phyloP scores from a whole-genome alignment of 2,888 invertebrate genomes.

The Tipula vernalis region DNA sequence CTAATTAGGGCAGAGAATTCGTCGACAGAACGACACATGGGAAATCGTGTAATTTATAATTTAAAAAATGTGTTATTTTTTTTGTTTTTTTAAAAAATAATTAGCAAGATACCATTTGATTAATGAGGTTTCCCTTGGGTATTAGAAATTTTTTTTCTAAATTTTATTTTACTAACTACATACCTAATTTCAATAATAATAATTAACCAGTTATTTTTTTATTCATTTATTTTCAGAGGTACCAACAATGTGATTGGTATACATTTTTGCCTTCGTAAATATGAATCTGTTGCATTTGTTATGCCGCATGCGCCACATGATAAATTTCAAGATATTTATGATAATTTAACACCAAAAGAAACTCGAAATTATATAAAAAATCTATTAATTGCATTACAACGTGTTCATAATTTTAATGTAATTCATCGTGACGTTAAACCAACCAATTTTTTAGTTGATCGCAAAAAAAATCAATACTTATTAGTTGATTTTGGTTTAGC shows the following conservation, averaged over 20 bases:
- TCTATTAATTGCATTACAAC: constrained; percentile 58
- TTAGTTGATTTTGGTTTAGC: constrained; percentile 86
- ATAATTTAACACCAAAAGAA: constrained; percentile 55
- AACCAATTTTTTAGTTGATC: constrained; percentile 78
- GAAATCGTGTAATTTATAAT: not conserved
- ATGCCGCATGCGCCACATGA: constrained; percentile 83
- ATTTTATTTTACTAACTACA: not conserved
- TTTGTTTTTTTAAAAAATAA: not conserved
- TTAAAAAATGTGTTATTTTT: not conserved
- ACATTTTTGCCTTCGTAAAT: constrained; percentile 60
- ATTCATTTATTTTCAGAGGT: constrained; percentile 42
- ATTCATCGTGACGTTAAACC: constrained; percentile 88
- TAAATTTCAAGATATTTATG: constrained; percentile 64
- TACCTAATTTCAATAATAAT: not conserved
- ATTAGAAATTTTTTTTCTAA: not conserved
- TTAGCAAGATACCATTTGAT: not conserved
- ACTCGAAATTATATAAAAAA: constrained; percentile 68
- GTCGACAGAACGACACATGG: not conserved
- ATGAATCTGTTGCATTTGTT: constrained; percentile 71
- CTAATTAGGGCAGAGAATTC: not conserved
- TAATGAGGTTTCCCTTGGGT: not conserved
- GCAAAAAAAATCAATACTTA: constrained; percentile 54
- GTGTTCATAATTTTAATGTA: constrained; percentile 72
- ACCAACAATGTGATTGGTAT: constrained; percentile 69
- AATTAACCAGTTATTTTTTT: not conserved